A percentile compares a stretch with the other conserved stretches of the same genome.
Conservation (phyloP, 30 jellyfish, hydroid and myxozoan genomes). For the Aurelia aurita complex sp. Pacific region DNA sequence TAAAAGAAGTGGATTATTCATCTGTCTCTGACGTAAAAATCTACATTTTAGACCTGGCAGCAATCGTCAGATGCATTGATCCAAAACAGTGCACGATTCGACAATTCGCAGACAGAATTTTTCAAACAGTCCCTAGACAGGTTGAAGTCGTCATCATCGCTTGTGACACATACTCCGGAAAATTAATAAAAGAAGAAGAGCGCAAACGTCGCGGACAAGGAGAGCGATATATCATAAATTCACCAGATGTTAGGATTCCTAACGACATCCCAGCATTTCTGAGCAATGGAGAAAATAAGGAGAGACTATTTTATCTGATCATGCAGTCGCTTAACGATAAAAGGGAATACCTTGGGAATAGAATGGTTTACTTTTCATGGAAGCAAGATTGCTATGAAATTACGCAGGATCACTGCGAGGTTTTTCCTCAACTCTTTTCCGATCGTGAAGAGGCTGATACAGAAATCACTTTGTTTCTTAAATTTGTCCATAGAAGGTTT, state of each 20-base stretch:
- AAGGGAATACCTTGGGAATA: not conserved
- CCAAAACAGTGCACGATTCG: conserved; percentile 10
- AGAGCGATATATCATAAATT: conserved; percentile 20
- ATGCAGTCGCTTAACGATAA: not conserved
- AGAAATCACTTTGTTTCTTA: not conserved
- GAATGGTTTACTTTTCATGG: not conserved
- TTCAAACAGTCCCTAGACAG: not conserved
- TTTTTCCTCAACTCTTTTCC: not conserved
- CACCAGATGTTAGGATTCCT: conserved; percentile 30
- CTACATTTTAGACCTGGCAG: conserved; percentile 7
- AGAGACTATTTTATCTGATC: conserved; percentile 13
- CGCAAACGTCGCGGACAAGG: conserved; percentile 14
- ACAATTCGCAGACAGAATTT: conserved; percentile 11
- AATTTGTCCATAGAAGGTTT: not conserved
- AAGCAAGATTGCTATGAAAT: not conserved
- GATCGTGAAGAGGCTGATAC: conserved; percentile 44
- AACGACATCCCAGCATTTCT: not conserved
- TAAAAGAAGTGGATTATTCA: not conserved
- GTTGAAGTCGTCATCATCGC: not conserved
- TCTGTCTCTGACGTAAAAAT: not conserved
- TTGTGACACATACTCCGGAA: conserved; percentile 13
- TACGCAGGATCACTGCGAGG: not conserved
- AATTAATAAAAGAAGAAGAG: conserved; percentile 1
- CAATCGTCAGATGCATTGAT: not conserved
- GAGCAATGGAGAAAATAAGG: conserved; percentile 29